Base-by-base conservation (phyloP, 2,113 vertebrate genomes). In the Myiozetetes cayanensis region DNA sequence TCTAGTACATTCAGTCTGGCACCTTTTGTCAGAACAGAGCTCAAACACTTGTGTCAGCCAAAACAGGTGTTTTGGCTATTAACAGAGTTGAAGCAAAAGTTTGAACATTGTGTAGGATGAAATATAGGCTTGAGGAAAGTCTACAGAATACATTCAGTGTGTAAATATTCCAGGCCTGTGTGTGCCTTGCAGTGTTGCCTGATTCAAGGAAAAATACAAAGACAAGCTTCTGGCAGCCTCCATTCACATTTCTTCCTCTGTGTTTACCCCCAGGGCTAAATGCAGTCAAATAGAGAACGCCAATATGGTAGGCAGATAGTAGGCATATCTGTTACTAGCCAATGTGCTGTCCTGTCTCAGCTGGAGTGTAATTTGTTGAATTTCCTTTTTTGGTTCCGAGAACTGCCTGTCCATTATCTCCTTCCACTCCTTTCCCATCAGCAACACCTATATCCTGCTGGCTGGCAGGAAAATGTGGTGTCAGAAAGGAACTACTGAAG, bases 21-120 rank as follows among this genome's bases (percentile, higher is more conserved):
- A 91, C 81, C 66, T 89, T 91, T 79, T 65, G 85, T 85, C 71
- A 79, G 94, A 94, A 87, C 74, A 91, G 61, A 65, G n/a, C 62
- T 87, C 52, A 65, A 79, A 62, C 55, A 55, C 39, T 94, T 73
- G n/a, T 91, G 73, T 71, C 80, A 90, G 56, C 41, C 41, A 66
- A 70, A 96, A 66, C 75, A 52, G 67, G 43, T 65, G 59, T 73
- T 96, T 80, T 80, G 58, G 24, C 66, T 95, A 44, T 61, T 87
- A 92, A 50, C 35, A 39, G 68, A 96, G 52, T 61, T 55, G 52
- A 91, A 82, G 41, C 7, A 4, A 68, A 91, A 85, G 44, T 72
- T 11, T 76, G 47, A 87, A 65, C 28, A 49, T 12, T n/a, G 30
- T 44, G 52, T 85, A 72, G 81, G 53, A 79, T 68, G 62, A 82